Conservation (phyloP, 2,113 vertebrate genomes). For the Ctenodactylus gundi region DNA sequence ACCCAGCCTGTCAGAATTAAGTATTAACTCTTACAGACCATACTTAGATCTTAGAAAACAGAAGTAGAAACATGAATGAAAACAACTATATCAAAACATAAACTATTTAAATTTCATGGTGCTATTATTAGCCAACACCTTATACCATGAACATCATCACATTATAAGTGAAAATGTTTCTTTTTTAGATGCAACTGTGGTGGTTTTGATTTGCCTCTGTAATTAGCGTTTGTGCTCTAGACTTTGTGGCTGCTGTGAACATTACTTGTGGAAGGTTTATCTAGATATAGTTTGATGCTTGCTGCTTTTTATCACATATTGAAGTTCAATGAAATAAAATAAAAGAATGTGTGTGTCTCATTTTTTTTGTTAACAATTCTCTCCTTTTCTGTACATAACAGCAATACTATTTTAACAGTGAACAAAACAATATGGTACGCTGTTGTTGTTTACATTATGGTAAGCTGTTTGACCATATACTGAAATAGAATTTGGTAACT, state of each 20-base stretch:
- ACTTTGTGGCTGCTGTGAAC: conserved; percentile 78
- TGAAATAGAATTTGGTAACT: conserved; percentile 14
- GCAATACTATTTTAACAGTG: background rate
- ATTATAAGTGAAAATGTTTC: conserved; percentile 83
- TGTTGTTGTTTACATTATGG: conserved; percentile 4
- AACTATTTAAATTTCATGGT: conserved; percentile 78
- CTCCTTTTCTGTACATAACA: conserved; percentile 34
- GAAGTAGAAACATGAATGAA: conserved; percentile 67
- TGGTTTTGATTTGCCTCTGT: conserved; percentile 82
- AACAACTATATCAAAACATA: conserved; percentile 76
- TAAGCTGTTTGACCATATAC: background rate
- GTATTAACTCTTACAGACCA: conserved; percentile 54
- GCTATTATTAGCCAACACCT: conserved; percentile 78
- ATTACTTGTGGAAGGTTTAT: conserved; percentile 83
- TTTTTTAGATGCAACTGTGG: conserved; percentile 82
- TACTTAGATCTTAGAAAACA: conserved; percentile 70
- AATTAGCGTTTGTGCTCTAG: conserved; percentile 82
- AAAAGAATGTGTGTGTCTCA: conserved; percentile 63
- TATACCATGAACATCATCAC: conserved; percentile 79
- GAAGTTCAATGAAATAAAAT: conserved; percentile 81
- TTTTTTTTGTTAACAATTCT: conserved; percentile 56
- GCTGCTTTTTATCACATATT: conserved; percentile 79
- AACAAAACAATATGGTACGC: background rate
- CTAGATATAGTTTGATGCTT: conserved; percentile 80
- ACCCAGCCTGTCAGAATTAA: conserved; percentile 32